phyloP scores from a whole-genome alignment of 2,797 vertebrate genomes.

The Galagoides demidoff region DNA sequence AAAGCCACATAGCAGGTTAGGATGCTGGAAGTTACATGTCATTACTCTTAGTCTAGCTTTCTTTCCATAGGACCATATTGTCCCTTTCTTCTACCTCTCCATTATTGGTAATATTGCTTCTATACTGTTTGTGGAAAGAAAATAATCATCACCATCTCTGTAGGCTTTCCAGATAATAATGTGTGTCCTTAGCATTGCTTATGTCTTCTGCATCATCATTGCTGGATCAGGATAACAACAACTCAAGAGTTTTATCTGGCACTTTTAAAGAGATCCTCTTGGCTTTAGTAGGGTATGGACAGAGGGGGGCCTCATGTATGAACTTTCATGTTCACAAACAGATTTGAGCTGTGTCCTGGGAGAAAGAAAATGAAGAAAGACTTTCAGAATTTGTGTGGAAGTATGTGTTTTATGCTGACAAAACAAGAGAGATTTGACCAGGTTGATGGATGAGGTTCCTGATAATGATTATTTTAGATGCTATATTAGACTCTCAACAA shows the following conservation, averaged over 20 bases:
- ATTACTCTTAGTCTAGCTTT: slow-evolving; percentile 3
- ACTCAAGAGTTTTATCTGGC: slow-evolving; percentile 49
- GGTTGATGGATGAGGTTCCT: neutral
- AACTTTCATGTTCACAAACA: neutral
- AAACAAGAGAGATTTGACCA: slow-evolving; percentile 28
- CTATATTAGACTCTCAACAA: neutral
- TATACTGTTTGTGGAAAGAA: slow-evolving; percentile 26
- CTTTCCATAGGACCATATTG: neutral
- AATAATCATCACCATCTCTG: slow-evolving; percentile 21
- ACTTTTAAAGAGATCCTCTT: slow-evolving; percentile 54
- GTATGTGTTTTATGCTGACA: neutral
- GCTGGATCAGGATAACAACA: slow-evolving; percentile 49
- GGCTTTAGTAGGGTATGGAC: neutral
- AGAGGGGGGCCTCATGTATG: neutral
- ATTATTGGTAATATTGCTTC: slow-evolving; percentile 31
- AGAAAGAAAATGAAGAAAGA: slow-evolving; percentile 47
- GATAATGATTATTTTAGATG: slow-evolving; percentile 59
- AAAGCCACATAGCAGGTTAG: neutral
- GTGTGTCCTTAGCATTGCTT: slow-evolving; percentile 34
- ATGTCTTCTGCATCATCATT: slow-evolving; percentile 42
- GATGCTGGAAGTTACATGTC: neutral
- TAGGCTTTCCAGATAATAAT: slow-evolving; percentile 53
- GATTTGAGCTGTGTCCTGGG: slow-evolving; percentile 12
- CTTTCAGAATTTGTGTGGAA: slow-evolving; percentile 50
- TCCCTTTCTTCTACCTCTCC: neutral